These are phyloP conservation scores for Clupea harengus DNA, from an alignment of 2,113 vertebrate species.

Conservation along the genomic window DNA sequence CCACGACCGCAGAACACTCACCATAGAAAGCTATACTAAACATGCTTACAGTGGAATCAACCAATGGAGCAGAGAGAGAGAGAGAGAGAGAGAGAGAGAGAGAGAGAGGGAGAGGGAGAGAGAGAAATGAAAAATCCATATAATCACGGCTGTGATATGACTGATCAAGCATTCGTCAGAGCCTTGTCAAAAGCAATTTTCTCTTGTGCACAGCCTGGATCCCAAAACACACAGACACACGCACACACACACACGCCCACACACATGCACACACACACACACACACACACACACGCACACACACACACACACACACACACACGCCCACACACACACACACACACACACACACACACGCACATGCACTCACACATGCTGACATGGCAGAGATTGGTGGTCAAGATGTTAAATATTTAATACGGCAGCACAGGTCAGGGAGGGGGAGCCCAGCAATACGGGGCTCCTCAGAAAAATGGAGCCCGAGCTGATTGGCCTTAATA, in stretches of 20 bases:
- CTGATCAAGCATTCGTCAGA: neutral
- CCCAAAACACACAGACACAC: conserved; percentile 32
- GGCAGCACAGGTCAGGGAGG: neutral
- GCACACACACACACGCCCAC: neutral
- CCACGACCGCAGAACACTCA: too few species aligned
- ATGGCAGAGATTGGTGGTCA: conserved; percentile 5
- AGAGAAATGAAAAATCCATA: neutral
- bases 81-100: neutral
- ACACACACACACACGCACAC: neutral
- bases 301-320: neutral
- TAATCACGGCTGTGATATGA: neutral
- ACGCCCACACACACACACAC: neutral
- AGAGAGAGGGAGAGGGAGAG: neutral
- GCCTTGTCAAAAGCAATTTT: neutral
- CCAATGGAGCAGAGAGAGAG: neutral
- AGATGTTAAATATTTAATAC: neutral
- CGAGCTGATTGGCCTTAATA: neutral
- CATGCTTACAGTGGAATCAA: neutral
- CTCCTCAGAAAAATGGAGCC: neutral
- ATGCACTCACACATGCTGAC: neutral
- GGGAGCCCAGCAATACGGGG: neutral
- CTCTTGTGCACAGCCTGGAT: neutral
- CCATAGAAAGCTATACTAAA: too few species aligned
- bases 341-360: neutral
- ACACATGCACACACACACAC: neutral